Base-by-base conservation (phyloP, 1,140 invertebrate genomes). In the Forficula auricularia region DNA sequence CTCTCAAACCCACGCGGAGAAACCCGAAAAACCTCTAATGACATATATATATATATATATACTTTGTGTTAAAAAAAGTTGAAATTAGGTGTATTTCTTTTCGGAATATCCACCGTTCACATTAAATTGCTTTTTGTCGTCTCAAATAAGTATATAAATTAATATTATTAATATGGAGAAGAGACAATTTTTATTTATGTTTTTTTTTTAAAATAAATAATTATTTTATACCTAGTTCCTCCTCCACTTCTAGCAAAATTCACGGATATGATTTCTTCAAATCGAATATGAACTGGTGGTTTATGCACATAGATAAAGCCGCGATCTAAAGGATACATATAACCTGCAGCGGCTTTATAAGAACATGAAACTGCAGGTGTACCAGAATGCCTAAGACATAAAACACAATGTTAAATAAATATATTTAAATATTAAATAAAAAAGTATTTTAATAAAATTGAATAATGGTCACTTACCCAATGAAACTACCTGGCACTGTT, bases 291-390 rank as follows among this genome's bases (percentile, higher is more conserved):
- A 45, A 99, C 73, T 0, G 95, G 91, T 9, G 96, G 96, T 59
- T 99, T 99, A 59, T 98, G 92, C 12, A 99, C 86, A 57, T 92
- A 99, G 47, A 99, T 96, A 54, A 99, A 97, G 19, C 95, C 95
- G 55, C 94, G 73, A 61, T 99, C 96, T n/a, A 99, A 65, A 2
- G 96, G 95, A 69, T 99, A 99, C 22, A 99, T 60, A 54, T 89
- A 85, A 13, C 96, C 96, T 13, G 90, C 91, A 6, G 90, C 86
- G n/a, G 95, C 92, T 65, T 95, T 96, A 63, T 92, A 97, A 0
- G 94, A 96, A 65, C 96, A 99, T 32, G 81, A 73, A 39, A 98
- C 77, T 0, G 88, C 90, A 2, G 90, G 82, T 2, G 88, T 92
- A 16, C 84, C 84, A 41, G 82, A 80, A 61, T 92, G 82, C 3